Percentiles rank a stretch among this genome's conserved stretches.
Conservation (phyloP, 2,797 vertebrate species). For the Harpagifer antarcticus region DNA sequence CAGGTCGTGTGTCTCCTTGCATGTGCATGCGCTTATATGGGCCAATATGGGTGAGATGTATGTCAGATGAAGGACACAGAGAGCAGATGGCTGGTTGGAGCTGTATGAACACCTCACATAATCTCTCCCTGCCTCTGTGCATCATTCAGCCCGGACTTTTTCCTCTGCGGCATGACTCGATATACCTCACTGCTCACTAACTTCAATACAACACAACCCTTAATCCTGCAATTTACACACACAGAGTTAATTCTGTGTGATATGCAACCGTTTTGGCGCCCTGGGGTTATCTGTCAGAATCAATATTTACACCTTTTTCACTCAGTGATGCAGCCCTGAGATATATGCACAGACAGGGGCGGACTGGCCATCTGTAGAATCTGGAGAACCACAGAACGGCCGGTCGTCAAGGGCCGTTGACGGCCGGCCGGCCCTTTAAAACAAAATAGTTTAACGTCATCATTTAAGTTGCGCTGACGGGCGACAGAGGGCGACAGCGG, state of each 20-base stretch:
- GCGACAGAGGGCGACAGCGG: no score
- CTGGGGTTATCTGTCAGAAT: slow-evolving; percentile 3
- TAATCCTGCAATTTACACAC: slow-evolving; percentile 6
- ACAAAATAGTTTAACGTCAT: no score
- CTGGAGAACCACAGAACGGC: no score
- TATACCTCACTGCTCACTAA: slow-evolving; percentile 16
- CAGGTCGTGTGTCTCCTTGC: slow-evolving; percentile 36
- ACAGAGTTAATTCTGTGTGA: background rate
- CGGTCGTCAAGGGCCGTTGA: no score
- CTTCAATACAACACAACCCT: slow-evolving; percentile 10
- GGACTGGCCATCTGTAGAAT: no score
- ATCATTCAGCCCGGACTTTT: slow-evolving; percentile 47
- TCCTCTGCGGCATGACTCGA: slow-evolving; percentile 29
- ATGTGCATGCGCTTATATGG: slow-evolving; percentile 51
- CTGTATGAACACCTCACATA: slow-evolving; percentile 65
- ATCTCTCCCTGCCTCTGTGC: slow-evolving; percentile 58
- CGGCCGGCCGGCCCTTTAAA: no score
- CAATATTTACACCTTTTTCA: slow-evolving; percentile 20
- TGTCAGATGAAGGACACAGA: slow-evolving; percentile 85
- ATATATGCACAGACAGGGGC: slow-evolving; percentile 10
- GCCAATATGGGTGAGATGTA: slow-evolving; percentile 76
- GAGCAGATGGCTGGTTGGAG: slow-evolving; percentile 81
- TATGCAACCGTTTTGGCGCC: background rate
- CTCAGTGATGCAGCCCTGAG: background rate
- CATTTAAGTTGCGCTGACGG: no score